phyloP scores from a whole-genome alignment of 1,140 invertebrate species.

The Formica selysi region DNA sequence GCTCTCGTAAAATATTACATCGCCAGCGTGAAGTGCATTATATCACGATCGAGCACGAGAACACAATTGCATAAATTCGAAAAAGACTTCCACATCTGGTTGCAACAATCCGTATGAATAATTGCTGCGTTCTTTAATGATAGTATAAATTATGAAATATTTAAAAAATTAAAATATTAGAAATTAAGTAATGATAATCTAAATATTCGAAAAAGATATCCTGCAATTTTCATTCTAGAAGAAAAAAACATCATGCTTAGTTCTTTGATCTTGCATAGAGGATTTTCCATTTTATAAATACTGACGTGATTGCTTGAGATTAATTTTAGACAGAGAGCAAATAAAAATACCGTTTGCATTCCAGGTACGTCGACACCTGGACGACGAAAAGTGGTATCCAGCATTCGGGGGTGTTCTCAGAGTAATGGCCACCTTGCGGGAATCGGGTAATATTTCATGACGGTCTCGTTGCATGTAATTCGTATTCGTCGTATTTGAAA shows the following conservation, averaged over 20 bases:
- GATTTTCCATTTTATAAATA: conserved; percentile 2
- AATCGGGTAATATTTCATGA: conserved; percentile 78
- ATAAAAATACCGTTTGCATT: background rate
- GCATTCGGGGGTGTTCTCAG: conserved; percentile 88
- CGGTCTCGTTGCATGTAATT: conserved; percentile 21
- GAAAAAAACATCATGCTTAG: background rate
- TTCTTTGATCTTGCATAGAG: background rate
- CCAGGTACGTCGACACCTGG: conserved; percentile 86
- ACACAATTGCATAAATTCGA: conserved; percentile 86
- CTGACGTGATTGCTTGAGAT: background rate
- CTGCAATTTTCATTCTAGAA: background rate
- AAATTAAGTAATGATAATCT: background rate
- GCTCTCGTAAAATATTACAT: conserved; percentile 88
- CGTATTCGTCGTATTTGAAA: conserved; percentile 32
- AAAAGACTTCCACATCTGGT: conserved; percentile 87
- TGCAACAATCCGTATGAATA: conserved; percentile 81
- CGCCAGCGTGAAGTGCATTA: conserved; percentile 86
- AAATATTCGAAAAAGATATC: background rate
- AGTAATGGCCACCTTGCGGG: conserved; percentile 87
- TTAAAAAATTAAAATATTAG: background rate
- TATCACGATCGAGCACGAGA: conserved; percentile 76
- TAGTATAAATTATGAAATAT: background rate
- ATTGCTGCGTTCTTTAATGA: conserved; percentile 57
- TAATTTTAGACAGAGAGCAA: background rate
- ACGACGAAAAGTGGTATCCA: conserved; percentile 88